Conservation (phyloP, 2,797 vertebrate genomes). For the Gastrophryne carolinensis region DNA sequence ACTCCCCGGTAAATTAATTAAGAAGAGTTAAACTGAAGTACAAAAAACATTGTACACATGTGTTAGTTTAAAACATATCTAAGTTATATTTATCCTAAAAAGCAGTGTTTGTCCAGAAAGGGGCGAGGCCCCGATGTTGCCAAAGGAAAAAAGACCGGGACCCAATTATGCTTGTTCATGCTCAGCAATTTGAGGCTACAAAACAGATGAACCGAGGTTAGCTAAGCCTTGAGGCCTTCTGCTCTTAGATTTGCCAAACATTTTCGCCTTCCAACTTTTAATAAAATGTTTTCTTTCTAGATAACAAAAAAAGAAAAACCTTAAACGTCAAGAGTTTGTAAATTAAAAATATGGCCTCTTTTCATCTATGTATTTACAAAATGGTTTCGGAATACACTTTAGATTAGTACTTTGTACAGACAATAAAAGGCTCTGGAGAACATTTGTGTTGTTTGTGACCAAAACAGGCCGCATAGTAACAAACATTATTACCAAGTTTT, state of each 20-base stretch:
- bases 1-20: not conserved
- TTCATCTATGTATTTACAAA: conserved; percentile 25
- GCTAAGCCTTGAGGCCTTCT: conserved; percentile 26
- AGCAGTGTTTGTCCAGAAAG: conserved; percentile 2
- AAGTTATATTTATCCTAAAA: not conserved
- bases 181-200: conserved; percentile 43
- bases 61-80: not conserved
- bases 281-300: conserved; percentile 23
- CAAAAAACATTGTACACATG: not conserved
- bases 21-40: no score
- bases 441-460: no score
- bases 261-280: conserved; percentile 16
- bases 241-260: conserved; percentile 25
- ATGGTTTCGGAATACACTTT: not conserved
- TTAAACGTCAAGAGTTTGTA: not conserved
- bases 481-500: not conserved
- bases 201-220: conserved; percentile 44
- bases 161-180: conserved; percentile 32
- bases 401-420: not conserved
- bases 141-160: conserved; percentile 21
- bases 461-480: not conserved
- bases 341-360: not conserved
- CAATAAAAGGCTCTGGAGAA: no score
- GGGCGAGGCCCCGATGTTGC: not conserved
- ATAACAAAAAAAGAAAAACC: conserved; percentile 10